phyloP scores from a whole-genome alignment of 2,113 vertebrate species.

The Psittacula cyanocephala region DNA sequence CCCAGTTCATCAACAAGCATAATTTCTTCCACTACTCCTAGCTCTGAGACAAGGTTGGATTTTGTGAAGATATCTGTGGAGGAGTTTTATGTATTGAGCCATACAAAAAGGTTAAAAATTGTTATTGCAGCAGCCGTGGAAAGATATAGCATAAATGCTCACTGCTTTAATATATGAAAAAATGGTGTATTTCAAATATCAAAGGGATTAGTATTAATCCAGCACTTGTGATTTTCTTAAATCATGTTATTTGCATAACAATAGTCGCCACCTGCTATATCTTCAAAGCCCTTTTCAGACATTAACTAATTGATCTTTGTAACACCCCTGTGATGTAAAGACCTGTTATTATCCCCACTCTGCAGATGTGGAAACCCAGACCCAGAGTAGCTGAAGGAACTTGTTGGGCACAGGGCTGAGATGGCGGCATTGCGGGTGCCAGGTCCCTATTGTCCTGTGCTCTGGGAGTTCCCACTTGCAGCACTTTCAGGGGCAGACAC shows the following conservation, averaged over 20 bases:
- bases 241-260: constrained; percentile 60
- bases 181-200: constrained; percentile 60
- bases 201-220: constrained; percentile 67
- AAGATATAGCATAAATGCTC: constrained; percentile 13
- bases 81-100: neutral
- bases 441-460: neutral
- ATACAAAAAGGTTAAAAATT: constrained; percentile 32
- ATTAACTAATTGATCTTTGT: constrained; percentile 66
- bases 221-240: constrained; percentile 67
- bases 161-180: constrained; percentile 66
- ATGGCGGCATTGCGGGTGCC: accelerated
- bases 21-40: constrained; percentile 13
- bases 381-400: constrained; percentile 3
- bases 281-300: constrained; percentile 58
- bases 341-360: constrained; percentile 50
- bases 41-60: neutral
- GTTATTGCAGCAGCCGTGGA: neutral
- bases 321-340: constrained; percentile 50
- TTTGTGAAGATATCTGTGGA: constrained; percentile 27
- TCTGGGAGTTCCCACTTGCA: neutral
- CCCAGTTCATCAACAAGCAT: constrained; percentile 47
- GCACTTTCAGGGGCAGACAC: neutral
- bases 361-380: constrained; percentile 44
- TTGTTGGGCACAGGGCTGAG: neutral
- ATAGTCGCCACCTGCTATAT: constrained; percentile 57